Evolutionary conservation across 1,140 invertebrate species (phyloP).

Genomic region (Popillia japonica): DNA sequence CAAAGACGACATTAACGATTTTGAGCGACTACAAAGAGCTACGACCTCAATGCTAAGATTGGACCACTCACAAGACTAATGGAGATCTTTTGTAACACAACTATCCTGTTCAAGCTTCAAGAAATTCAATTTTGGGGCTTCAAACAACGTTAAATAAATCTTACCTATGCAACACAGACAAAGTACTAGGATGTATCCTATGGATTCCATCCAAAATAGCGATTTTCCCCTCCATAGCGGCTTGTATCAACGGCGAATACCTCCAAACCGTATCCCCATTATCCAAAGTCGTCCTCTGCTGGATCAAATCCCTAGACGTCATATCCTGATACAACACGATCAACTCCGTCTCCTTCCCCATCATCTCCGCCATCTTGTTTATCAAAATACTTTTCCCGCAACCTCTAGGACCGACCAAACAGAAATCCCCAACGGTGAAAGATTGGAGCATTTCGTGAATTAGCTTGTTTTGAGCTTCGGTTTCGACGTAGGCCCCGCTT

Average conservation of each 20-base stretch:
- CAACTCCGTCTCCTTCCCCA: conserved; percentile 84
- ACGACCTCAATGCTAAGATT: no score
- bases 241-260: conserved; percentile 84
- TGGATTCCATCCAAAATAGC: conserved; percentile 93
- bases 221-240: conserved; percentile 86
- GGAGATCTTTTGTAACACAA: no score
- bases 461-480: conserved; percentile 82
- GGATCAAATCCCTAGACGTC: conserved; percentile 92
- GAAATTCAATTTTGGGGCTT: no score
- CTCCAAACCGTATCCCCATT: conserved; percentile 95
- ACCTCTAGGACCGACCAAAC: conserved; percentile 88
- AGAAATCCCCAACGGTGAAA: conserved; percentile 83
- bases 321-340: conserved; percentile 97
- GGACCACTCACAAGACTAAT: no score
- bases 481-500: conserved; percentile 68
- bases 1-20: no score
- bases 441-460: conserved; percentile 80
- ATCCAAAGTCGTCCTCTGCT: conserved; percentile 85
- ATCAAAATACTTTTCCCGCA: conserved; percentile 91
- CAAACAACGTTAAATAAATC: neutral
- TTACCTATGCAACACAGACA: conserved; percentile 84
- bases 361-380: conserved; percentile 75
- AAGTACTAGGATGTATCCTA: conserved; percentile 88
- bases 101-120: no score
- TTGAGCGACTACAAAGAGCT: no score